These are phyloP conservation scores for Athalia rosae DNA, from an alignment of 2,888 invertebrate genomes.

Conservation along the genomic window DNA sequence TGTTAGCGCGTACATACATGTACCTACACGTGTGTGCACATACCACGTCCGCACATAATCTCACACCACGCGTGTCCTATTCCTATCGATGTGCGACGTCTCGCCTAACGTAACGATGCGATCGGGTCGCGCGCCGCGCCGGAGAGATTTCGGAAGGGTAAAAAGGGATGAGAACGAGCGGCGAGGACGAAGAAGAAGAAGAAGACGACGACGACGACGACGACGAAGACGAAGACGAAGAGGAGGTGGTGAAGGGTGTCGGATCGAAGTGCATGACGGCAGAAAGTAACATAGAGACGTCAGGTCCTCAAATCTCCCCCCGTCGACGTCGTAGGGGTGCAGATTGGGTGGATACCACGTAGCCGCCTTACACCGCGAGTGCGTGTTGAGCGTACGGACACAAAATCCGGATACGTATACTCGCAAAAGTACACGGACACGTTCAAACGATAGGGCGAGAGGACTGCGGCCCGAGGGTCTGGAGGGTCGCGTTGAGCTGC, in stretches of 20 bases:
- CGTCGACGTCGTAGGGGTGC: background rate
- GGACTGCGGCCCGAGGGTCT: constrained; percentile 23
- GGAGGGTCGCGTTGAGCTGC: constrained; percentile 6
- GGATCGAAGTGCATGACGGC: constrained; percentile 44
- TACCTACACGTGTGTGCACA: background rate
- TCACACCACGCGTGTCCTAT: background rate
- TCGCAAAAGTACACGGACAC: background rate
- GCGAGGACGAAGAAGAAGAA: constrained; percentile 47
- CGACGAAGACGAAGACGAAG: constrained; percentile 27
- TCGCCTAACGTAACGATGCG: constrained; percentile 41
- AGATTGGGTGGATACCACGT: constrained; percentile 2
- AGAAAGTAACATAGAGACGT: constrained; percentile 39
- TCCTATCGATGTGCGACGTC: constrained; percentile 29
- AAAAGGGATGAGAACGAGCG: constrained; percentile 16
- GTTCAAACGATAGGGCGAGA: constrained; percentile 23
- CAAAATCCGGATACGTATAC: background rate
- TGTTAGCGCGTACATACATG: too few species aligned
- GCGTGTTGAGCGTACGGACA: background rate
- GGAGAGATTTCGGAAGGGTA: constrained; percentile 45
- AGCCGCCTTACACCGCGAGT: background rate
- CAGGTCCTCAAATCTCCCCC: constrained; percentile 33
- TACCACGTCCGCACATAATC: background rate
- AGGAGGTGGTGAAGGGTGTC: constrained; percentile 45
- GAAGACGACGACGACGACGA: constrained; percentile 43
- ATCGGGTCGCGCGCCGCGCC: constrained; percentile 7